Base-by-base conservation (phyloP, 2,888 invertebrate genomes). In the Ennomos erosarius region DNA sequence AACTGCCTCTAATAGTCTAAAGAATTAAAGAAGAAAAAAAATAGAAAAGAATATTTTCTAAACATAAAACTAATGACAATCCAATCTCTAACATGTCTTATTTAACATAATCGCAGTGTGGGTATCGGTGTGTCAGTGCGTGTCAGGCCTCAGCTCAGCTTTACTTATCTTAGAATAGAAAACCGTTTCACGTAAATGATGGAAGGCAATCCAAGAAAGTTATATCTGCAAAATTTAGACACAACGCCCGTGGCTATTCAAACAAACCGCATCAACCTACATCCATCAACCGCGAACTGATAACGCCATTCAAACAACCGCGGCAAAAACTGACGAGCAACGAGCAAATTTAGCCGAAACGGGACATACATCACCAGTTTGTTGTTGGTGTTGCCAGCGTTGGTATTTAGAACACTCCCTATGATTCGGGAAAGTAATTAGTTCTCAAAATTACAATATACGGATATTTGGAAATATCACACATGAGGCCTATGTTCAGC, bases 331-430 rank as follows among this genome's bases (percentile, higher is more conserved):
- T 61, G 64, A 64, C 66, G 64, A 62, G 64, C 46, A 47, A 59
- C 62, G 68, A 59, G 66, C 68, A 66, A 66, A 68, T 66, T 68
- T 60, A 53, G 65, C 53, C 61, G 57, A 52, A 56, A 57, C 49
- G 51, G 55, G 49, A 40, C 62, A 64, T 65, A 65, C 42, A 64
- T 65, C 68, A 68, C 56, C 42, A 48, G 55, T 43, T 54, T 37
- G 40, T n/a, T 8, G 34, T 5, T 45, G 33, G 59, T 59, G 55
- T 60, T 55, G 59, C 59, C 35, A 55, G 45, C 13, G 36, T 48
- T n/a, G 1, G 8, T 26, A 26, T 10, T 37, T 51, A 11, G 44
- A n/a, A n/a, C 43, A 9, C 0, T 38, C 47, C 47, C 26, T 6
- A 1, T 39, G 16, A 11, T 38, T 9, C 4, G 8, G 26, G 26